Evolutionary conservation across 2,888 invertebrate genomes (phyloP).

Genomic region (Argyra leucocephala): DNA sequence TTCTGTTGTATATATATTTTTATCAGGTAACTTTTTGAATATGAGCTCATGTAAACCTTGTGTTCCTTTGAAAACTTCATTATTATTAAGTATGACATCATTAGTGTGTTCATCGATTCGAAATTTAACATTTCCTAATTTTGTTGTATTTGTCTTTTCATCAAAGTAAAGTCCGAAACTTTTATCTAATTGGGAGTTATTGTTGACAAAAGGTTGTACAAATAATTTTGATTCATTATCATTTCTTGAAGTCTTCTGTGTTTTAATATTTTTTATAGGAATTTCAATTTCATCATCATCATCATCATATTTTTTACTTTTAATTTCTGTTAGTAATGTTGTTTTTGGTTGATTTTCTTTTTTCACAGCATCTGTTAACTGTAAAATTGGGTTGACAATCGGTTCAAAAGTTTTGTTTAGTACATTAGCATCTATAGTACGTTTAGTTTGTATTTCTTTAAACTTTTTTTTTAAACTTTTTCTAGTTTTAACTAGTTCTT

Average conservation of each 20-base stretch:
- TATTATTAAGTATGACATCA: too few species aligned
- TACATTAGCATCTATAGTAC: neutral
- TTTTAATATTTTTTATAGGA: neutral
- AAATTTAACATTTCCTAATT: neutral
- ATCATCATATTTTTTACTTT: too few species aligned
- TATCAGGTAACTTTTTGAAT: neutral
- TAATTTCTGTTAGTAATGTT: too few species aligned
- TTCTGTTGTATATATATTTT: neutral
- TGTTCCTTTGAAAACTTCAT: neutral
- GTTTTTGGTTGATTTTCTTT: neutral
- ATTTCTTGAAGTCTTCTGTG: too few species aligned
- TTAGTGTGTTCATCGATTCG: neutral
- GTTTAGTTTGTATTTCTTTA: neutral
- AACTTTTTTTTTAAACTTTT: conserved; percentile 8
- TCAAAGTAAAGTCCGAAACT: too few species aligned
- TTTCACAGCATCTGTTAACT: neutral
- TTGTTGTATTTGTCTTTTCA: too few species aligned
- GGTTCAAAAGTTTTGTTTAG: neutral
- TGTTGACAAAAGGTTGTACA: too few species aligned
- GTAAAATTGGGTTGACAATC: neutral
- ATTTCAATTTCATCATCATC: neutral
- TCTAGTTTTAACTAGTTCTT: conserved; percentile 13
- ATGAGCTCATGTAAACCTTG: neutral
- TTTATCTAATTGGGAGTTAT: too few species aligned
- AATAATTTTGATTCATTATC: too few species aligned